phyloP scores from a whole-genome alignment of 1,140 invertebrate genomes.

The Apocrypta bakeri region DNA sequence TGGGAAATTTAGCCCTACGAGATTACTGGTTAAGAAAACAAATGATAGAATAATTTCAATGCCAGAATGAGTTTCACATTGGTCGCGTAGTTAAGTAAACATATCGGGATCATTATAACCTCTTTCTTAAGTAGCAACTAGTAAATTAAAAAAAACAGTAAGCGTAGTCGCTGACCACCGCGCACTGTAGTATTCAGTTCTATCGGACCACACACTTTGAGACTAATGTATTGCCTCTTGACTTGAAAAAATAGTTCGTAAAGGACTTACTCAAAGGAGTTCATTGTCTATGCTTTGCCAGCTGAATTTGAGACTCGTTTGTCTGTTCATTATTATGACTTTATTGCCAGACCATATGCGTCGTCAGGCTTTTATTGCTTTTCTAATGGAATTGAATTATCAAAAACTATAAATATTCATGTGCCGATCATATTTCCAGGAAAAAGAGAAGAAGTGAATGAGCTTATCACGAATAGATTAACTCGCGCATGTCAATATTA shows the following conservation, averaged over 20 bases:
- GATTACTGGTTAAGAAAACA: not conserved
- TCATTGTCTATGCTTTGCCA: not conserved
- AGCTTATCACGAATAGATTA: no score
- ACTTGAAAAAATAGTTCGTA: not conserved
- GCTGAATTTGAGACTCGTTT: not conserved
- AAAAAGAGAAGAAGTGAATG: not conserved
- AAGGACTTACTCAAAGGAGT: no score
- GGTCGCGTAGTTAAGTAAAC: not conserved
- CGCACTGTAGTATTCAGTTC: not conserved
- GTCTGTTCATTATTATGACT: not conserved
- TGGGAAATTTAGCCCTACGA: not conserved
- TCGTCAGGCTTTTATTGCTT: not conserved
- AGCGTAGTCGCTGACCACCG: not conserved
- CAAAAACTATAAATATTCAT: not conserved
- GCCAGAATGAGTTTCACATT: not conserved
- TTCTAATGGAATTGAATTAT: not conserved
- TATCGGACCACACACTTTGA: not conserved
- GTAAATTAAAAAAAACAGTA: not conserved
- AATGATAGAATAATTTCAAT: not conserved
- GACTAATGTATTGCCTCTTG: not conserved
- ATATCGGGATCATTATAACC: slow-evolving; percentile 3
- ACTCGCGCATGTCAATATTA: no score
- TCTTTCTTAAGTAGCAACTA: not conserved
- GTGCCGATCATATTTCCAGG: not conserved
- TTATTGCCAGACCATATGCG: not conserved